Base-by-base conservation (phyloP, 2,888 invertebrate genomes). In the Dolichomitus sp. region DNA sequence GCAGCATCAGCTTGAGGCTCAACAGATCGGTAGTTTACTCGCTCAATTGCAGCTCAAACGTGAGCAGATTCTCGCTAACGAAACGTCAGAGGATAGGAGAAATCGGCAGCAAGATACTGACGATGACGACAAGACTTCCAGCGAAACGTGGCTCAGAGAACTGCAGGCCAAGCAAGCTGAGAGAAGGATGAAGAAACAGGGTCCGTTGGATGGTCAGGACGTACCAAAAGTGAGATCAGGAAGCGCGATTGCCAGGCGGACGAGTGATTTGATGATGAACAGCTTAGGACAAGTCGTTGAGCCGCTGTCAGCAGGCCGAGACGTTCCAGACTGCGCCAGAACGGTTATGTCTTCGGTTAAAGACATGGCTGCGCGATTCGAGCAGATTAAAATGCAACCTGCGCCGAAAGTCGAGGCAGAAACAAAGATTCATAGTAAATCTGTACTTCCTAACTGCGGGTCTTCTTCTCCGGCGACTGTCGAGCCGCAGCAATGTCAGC, bases 341-440 rank as follows among this genome's bases (percentile, higher is more conserved):
- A 87, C 89, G 0, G 85, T 90, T 2, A 76, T 86, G 4, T 91
- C 93, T 5, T 93, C 95, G 48, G 98, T 98, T 0, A 96, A 96
- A 92, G 97, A 97, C 92, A 95, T 98, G 90, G 97, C 98, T 0
- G 97, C 97, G 0, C 96, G 96, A 90, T 98, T 98, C 92, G 98
- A 98, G 93, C 95, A 95, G 86, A 93, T 94, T 27, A 93, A 94
- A 80, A 68, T 91, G 57, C 91, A 90, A 42, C 89, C 92, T 12
- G 42, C 80, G 3, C 50, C 85, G 2, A 93, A 93, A 77, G 23
- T 84, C 0, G 93, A 93, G 9, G n/a, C 76, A 0, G 90, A 91
- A 0, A 84, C 85, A 7, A 93, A 92, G 63, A n/a, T 76, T 7
- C 87, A 85, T 27, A 23, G 37, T 1, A 89, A 89, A 68, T 23